phyloP scores from a whole-genome alignment of 2,888 invertebrate genomes.

The Eupithecia pulchellata region DNA sequence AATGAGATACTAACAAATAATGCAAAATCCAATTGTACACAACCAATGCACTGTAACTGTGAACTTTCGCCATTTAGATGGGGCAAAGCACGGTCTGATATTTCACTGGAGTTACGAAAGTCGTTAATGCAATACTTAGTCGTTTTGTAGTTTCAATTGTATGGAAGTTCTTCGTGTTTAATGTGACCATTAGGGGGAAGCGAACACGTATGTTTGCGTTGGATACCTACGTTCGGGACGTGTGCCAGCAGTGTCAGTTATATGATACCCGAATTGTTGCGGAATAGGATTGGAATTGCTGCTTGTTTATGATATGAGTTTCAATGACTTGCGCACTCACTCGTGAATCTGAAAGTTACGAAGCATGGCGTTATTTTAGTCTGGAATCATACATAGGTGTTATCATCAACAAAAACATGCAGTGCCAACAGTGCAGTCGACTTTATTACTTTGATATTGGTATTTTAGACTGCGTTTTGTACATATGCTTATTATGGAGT shows the following conservation, averaged over 20 bases:
- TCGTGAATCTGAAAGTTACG: not conserved
- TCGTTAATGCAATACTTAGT: constrained; percentile 56
- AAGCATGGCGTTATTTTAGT: not conserved
- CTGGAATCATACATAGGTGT: not conserved
- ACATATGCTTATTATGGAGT: too few relatives aligned
- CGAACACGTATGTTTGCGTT: constrained; percentile 46
- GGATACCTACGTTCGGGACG: constrained; percentile 37
- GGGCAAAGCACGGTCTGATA: constrained; percentile 58
- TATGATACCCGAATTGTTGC: constrained; percentile 18
- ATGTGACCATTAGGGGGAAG: constrained; percentile 49
- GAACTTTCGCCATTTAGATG: constrained; percentile 66
- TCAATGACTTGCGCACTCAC: not conserved
- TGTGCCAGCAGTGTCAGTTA: constrained; percentile 37
- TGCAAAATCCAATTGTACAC: constrained; percentile 51
- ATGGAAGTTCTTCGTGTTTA: constrained; percentile 50
- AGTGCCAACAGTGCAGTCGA: too few relatives aligned
- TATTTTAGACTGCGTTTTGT: too few relatives aligned
- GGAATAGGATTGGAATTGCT: constrained; percentile 2
- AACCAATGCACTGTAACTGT: constrained; percentile 52
- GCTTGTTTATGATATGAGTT: constrained; percentile 1
- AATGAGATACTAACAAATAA: constrained; percentile 36
- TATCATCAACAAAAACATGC: too few relatives aligned
- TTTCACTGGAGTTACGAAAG: constrained; percentile 57
- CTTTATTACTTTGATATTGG: too few relatives aligned
- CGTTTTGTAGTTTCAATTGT: constrained; percentile 51